phyloP scores from a whole-genome alignment of 2,888 invertebrate genomes.

The Gari tellinella region DNA sequence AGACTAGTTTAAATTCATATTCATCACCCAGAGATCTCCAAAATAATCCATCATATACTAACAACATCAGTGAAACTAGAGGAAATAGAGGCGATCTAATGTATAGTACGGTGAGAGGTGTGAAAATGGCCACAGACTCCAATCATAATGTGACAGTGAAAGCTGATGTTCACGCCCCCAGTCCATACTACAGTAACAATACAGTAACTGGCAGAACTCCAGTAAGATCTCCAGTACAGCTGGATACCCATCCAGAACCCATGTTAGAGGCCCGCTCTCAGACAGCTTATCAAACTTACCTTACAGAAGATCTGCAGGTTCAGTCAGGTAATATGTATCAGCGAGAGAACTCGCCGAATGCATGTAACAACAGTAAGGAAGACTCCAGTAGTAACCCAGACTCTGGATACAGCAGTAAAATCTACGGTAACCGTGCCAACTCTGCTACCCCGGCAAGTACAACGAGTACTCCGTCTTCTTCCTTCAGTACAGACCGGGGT shows the following conservation, averaged over 20 bases:
- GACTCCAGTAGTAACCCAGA: slow-evolving; percentile 87
- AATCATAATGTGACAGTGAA: slow-evolving; percentile 36
- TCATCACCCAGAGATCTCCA: slow-evolving; percentile 15
- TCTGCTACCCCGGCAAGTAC: slow-evolving; percentile 56
- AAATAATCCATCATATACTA: slow-evolving; percentile 19
- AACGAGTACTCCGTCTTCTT: slow-evolving; percentile 77
- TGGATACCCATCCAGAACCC: too few species aligned
- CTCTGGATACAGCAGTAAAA: slow-evolving; percentile 93
- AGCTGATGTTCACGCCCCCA: slow-evolving; percentile 34
- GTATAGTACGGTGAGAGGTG: slow-evolving; percentile 48
- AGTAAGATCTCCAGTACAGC: slow-evolving; percentile 1
- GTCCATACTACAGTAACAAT: slow-evolving; percentile 18
- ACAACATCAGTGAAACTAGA: not conserved
- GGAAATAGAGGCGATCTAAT: slow-evolving; percentile 2
- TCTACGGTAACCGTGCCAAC: slow-evolving; percentile 86
- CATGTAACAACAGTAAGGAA: slow-evolving; percentile 72
- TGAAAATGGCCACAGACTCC: slow-evolving; percentile 17
- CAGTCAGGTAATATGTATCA: slow-evolving; percentile 28
- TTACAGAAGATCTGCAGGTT: slow-evolving; percentile 40
- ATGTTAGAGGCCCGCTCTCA: slow-evolving; percentile 49
- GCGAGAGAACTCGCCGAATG: slow-evolving; percentile 61
- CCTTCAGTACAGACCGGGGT: slow-evolving; percentile 76
- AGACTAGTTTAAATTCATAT: not conserved
- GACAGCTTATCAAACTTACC: slow-evolving; percentile 53
- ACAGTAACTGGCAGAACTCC: not conserved